phyloP scores from a whole-genome alignment of 1,140 invertebrate genomes.

The Pogonus chalceus region DNA sequence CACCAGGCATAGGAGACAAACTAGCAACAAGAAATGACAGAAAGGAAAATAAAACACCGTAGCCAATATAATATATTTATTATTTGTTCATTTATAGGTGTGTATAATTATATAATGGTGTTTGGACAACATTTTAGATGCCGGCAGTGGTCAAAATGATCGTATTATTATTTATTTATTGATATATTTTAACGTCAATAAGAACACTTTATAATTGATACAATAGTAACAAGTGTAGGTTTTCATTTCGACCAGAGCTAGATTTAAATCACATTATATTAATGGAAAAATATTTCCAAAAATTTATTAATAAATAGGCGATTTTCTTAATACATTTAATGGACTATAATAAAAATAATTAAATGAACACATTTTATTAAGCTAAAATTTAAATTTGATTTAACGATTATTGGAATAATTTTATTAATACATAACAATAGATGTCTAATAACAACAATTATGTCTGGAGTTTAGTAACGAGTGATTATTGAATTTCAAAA shows the following conservation, averaged over 20 bases:
- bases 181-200: not conserved
- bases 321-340: no score
- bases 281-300: no score
- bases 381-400: no score
- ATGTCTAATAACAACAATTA: no score
- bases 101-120: not conserved
- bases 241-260: not conserved
- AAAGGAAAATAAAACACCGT: not conserved
- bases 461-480: no score
- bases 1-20: slow-evolving; percentile 21
- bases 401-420: no score
- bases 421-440: no score
- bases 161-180: not conserved
- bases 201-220: not conserved
- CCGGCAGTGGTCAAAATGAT: not conserved
- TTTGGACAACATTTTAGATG: not conserved
- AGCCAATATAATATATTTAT: not conserved
- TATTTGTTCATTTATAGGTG: slow-evolving; percentile 2
- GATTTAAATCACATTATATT: no score
- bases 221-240: not conserved
- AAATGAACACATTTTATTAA: no score
- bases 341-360: no score
- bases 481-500: no score
- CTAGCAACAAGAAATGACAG: slow-evolving; percentile 14
- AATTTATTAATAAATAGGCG: no score